Base-by-base conservation (phyloP, 2,888 invertebrate species). In the Megaustenia siamemsis region DNA sequence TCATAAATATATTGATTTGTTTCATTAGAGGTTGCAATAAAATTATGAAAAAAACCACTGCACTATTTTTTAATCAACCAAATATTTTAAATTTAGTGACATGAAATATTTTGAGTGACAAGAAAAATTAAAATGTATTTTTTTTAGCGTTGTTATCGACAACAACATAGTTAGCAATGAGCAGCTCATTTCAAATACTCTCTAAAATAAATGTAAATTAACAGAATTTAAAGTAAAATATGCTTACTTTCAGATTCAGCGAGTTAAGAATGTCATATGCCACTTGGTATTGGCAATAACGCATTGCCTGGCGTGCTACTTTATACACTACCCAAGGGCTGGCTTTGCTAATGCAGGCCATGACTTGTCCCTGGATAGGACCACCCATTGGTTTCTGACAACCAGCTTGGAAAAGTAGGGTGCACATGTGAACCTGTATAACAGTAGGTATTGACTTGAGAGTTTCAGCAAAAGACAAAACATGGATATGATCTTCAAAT, bases 301-400 rank as follows among this genome's bases (percentile, higher is more conserved):
- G 95, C 32, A 97, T 96, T 0, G 97, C 97, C 24, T 97, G 97
- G 82, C 98, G 95, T 0, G 97, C 97, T 71, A 98, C 96, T 87
- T 97, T 95, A 93, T 98, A 98, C 1, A 88, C 90, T 28, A 89
- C 86, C 90, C 97, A 96, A 8, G 96, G 96, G 97, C 98, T 88
- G 56, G 88, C 88, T 66, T 83, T 80, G 28, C 86, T 86, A n/a
- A 86, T 86, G 79, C 88, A 89, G 2, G 86, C 79, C 40, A 88
- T 71, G 32, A 92, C 88, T 28, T 89, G 84, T 32, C 88, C 88
- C 76, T 88, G 86, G 10, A 91, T 87, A 43, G 91, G 88, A 79
- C 69, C 82, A 12, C 92, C 91, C 43, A 92, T 86, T 12, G 82
- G 75, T 43, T 87, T 80, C 38, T 90, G 90, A 66, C 86, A 87